phyloP scores from a whole-genome alignment of 1,140 invertebrate genomes.

The Drosophila baimaii region DNA sequence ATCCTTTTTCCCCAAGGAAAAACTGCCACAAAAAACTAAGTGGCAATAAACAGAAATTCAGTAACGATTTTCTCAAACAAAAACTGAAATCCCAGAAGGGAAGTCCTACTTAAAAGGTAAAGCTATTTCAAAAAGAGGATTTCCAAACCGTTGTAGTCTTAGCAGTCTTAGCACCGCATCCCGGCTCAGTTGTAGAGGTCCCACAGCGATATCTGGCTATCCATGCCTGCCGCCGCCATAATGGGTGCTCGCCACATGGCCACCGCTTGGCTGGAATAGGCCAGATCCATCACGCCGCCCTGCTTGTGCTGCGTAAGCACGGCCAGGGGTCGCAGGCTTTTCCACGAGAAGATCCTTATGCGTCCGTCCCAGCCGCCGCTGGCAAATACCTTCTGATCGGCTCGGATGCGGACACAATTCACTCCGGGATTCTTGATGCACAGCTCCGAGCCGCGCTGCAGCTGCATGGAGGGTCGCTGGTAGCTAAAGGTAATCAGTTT shows the following conservation, averaged over 20 bases:
- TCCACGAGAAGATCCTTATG: conserved; percentile 91
- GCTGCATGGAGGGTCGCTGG: conserved; percentile 85
- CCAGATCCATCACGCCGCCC: conserved; percentile 88
- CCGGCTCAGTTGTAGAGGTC: conserved; percentile 89
- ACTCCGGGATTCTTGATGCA: conserved; percentile 89
- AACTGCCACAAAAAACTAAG: background rate
- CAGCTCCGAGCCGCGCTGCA: conserved; percentile 86
- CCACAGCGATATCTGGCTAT: conserved; percentile 90
- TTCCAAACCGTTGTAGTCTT: conserved; percentile 30
- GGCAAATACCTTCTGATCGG: conserved; percentile 90
- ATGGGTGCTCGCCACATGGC: conserved; percentile 88
- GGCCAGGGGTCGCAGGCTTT: conserved; percentile 89
- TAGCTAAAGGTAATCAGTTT: conserved; percentile 71
- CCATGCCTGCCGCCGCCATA: conserved; percentile 89
- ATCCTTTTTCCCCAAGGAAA: background rate
- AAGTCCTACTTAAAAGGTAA: conserved; percentile 17
- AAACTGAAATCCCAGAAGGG: background rate
- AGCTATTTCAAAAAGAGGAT: conserved; percentile 9
- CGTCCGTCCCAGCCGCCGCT: conserved; percentile 91
- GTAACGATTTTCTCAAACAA: background rate
- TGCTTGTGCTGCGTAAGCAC: conserved; percentile 89
- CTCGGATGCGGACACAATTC: conserved; percentile 88
- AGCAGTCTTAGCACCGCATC: too few species aligned
- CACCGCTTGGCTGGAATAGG: conserved; percentile 87
- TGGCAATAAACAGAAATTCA: conserved; percentile 8